Conservation (phyloP, 2,113 vertebrate species). For the Ibidorhyncha struthersii region DNA sequence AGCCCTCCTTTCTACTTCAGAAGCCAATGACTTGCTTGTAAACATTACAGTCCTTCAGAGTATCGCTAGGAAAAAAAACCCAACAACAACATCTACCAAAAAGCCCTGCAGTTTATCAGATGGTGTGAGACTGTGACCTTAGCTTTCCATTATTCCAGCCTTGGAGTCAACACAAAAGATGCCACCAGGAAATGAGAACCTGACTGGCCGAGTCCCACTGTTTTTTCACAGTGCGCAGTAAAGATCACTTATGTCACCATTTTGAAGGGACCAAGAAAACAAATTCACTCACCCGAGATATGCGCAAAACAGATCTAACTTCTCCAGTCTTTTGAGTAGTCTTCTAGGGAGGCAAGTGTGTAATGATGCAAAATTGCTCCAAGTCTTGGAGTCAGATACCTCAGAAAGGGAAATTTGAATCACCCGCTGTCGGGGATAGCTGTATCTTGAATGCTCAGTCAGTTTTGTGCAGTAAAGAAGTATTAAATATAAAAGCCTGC, state of each 20-base stretch:
- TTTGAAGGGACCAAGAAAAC: not conserved
- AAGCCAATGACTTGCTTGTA: slow-evolving; percentile 26
- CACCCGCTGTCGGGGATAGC: not conserved
- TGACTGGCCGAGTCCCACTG: not conserved
- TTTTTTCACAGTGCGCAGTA: not conserved
- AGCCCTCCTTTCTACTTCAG: not conserved
- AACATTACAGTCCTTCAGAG: not conserved
- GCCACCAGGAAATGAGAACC: not conserved
- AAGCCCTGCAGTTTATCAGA: not conserved
- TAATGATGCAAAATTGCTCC: not conserved
- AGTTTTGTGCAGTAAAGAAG: not conserved
- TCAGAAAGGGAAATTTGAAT: not conserved
- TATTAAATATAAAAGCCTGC: not conserved
- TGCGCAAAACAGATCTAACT: not conserved
- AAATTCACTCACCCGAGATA: not conserved
- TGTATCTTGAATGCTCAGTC: not conserved
- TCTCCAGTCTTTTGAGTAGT: not conserved
- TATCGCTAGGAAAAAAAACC: not conserved
- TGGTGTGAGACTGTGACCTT: not conserved
- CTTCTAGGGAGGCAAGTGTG: not conserved
- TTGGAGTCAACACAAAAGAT: not conserved
- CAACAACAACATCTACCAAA: not conserved
- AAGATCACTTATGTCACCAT: not conserved
- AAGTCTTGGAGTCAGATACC: not conserved
- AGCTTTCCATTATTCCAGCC: not conserved